These are phyloP conservation scores for Oreonectes daqikongensis DNA, from an alignment of 2,797 vertebrate species.

Conservation along the genomic window DNA sequence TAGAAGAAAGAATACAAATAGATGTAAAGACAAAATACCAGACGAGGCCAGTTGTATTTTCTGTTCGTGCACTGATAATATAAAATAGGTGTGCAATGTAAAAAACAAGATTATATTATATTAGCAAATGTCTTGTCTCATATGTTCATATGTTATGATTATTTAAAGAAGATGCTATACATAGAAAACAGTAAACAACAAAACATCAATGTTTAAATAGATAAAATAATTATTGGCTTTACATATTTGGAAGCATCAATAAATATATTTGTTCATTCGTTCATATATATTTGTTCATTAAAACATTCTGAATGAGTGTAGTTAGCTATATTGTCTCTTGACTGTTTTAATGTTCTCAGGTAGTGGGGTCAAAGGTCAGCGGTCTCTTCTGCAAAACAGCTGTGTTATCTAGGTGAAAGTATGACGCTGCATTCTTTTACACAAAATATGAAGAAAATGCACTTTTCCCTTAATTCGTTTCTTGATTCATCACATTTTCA, in stretches of 20 bases:
- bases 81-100: not conserved
- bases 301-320: not conserved
- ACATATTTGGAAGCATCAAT: not conserved
- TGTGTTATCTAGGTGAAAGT: conserved; percentile 30
- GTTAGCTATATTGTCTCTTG: not conserved
- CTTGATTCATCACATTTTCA: not conserved
- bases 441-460: not conserved
- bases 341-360: conserved; percentile 16
- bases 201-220: not conserved
- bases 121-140: not conserved
- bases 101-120: not conserved
- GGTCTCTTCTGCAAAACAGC: conserved; percentile 24
- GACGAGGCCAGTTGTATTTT: not conserved
- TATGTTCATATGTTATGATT: not conserved
- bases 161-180: not conserved
- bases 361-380: conserved; percentile 44
- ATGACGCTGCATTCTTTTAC: conserved; percentile 6
- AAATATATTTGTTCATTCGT: not conserved
- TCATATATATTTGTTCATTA: too few species aligned
- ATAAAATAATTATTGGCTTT: not conserved
- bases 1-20: not conserved
- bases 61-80: not conserved
- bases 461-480: not conserved
- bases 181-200: not conserved
- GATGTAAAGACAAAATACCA: conserved; percentile 30